phyloP scores from a whole-genome alignment of 2,113 vertebrate genomes.

The Okapia johnstoni region DNA sequence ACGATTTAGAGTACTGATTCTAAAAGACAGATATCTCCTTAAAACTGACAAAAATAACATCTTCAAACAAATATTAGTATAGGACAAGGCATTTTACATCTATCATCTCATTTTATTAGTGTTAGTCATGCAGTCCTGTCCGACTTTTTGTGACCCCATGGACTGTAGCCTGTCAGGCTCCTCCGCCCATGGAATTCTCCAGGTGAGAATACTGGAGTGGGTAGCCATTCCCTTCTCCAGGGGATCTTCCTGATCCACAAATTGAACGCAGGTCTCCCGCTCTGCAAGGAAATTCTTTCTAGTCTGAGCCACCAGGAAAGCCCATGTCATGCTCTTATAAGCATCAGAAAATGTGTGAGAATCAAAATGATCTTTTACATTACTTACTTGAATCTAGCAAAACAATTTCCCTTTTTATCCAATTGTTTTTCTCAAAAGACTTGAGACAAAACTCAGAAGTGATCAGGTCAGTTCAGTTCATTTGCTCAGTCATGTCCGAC shows the following conservation, averaged over 20 bases:
- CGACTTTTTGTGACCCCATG: not conserved
- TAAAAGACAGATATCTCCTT: not conserved
- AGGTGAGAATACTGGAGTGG: not conserved
- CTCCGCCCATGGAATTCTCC: accelerated
- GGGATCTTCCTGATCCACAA: not conserved
- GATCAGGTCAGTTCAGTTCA: not conserved
- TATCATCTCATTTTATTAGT: not conserved
- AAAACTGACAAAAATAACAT: not conserved
- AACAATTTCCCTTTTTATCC: not conserved
- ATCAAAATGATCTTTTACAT: not conserved
- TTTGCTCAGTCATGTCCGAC: not conserved
- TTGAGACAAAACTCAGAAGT: not conserved
- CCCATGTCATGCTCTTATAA: not conserved
- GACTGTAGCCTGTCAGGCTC: not conserved
- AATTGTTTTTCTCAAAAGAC: not conserved
- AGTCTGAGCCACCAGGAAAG: not conserved
- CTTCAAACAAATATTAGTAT: not conserved
- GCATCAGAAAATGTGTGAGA: not conserved
- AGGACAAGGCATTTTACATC: not conserved
- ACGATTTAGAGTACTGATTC: not conserved
- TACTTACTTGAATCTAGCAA: not conserved
- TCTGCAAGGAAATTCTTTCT: not conserved
- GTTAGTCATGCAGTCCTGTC: not conserved
- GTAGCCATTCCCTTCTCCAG: not conserved
- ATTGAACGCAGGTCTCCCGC: not conserved